Evolutionary conservation across 2,113 vertebrate genomes (phyloP), one percentile per base, ranked within the genome.

Genomic region (Planiliza haematocheilus): DNA sequence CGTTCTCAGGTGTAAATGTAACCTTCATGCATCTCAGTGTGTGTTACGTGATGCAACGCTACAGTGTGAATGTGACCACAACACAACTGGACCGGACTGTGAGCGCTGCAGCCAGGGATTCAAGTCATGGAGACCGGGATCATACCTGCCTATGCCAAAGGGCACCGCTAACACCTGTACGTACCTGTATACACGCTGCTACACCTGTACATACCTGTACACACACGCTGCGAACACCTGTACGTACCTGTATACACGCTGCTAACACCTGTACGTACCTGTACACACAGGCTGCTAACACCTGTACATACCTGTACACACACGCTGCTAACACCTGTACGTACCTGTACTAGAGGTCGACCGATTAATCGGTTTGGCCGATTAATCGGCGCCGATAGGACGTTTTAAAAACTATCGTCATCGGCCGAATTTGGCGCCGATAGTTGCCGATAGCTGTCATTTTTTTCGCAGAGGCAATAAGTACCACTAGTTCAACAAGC

Each of bases 61-160:
- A 4, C 94, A 95, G 91, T 99, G 97, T 0, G 95, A 96, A 61
- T 99, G 97, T 0, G 95, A 99, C 21, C 97, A 99, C 91, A 96
- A 97, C 91, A 97, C 97, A 5, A 94, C 93, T 0, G 97, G 97
- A 43, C 96, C 95, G 58, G 97, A 99, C 94, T 99, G 97, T 0
- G 89, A 95, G 81, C 94, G 90, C 71, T 99, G 97, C 86, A 92
- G 92, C 80, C 94, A 87, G 77, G 95, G 91, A 49, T 98, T 96
- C 80, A 94, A 91, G 39, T 93, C 95, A 14, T 99, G 97, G 97
- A 92, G 95, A 43, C 93, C 97, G 0, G 97, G 96, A 7, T 97
- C 96, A 45, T 99, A 96, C 92, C 94, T 97, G 83, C 96, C 97
- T 0, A 90, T 95, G 17, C 97, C 97, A 20, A 94, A 85, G 0